Conservation (phyloP, 2,888 invertebrate species). For the Steromphala cineraria region DNA sequence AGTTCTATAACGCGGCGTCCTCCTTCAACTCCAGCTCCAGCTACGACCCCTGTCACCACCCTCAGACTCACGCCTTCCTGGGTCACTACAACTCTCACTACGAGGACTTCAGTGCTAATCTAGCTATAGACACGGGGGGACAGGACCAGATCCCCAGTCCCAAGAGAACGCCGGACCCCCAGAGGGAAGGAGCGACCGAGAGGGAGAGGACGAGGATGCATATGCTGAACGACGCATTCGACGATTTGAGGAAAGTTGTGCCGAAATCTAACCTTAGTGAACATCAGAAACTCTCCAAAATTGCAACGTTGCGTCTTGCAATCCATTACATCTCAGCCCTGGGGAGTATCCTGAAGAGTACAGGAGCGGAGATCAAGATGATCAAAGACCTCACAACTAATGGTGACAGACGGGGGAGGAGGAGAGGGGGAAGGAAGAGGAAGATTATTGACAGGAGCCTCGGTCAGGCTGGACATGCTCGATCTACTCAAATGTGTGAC, state of each 20-base stretch:
- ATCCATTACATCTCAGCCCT: slow-evolving; percentile 74
- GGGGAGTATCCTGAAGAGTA: slow-evolving; percentile 56
- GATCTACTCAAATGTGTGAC: not conserved
- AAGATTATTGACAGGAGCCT: slow-evolving; percentile 22
- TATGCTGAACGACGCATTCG: slow-evolving; percentile 74
- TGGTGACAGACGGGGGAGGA: slow-evolving; percentile 57
- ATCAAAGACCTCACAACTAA: slow-evolving; percentile 50
- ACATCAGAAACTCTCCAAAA: slow-evolving; percentile 74
- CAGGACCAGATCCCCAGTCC: not conserved
- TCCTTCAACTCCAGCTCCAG: not conserved
- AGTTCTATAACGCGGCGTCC: slow-evolving; percentile 5
- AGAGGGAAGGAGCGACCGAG: slow-evolving; percentile 66
- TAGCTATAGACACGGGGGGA: not conserved
- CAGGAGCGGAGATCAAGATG: slow-evolving; percentile 61
- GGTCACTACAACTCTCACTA: not conserved
- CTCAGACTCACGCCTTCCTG: not conserved
- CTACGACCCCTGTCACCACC: not conserved
- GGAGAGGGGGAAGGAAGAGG: slow-evolving; percentile 50
- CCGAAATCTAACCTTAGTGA: slow-evolving; percentile 73
- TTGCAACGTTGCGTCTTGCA: slow-evolving; percentile 73
- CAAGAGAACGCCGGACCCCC: slow-evolving; percentile 36
- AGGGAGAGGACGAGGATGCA: slow-evolving; percentile 75
- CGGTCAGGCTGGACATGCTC: not conserved
- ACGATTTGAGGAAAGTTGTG: slow-evolving; percentile 72
- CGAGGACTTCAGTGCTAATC: not conserved